These are phyloP conservation scores for Drosophila austrosaltans DNA, from an alignment of 2,888 invertebrate genomes.

Conservation along the genomic window DNA sequence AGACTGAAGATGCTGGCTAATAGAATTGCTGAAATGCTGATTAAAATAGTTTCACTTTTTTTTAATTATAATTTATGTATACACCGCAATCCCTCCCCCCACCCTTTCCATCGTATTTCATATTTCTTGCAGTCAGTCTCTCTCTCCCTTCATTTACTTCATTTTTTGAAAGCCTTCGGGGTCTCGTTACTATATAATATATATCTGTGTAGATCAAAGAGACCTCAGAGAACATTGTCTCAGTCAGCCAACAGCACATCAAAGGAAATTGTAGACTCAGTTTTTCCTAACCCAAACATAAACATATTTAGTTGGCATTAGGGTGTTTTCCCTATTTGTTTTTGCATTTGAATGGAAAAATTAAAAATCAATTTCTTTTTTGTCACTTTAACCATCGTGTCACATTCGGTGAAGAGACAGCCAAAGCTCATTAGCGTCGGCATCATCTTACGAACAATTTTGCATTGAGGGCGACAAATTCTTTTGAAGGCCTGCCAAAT, in stretches of 20 bases:
- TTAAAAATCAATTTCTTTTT: slow-evolving; percentile 73
- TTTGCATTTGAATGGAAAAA: slow-evolving; percentile 49
- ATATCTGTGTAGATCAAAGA: slow-evolving; percentile 60
- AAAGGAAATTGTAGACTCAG: slow-evolving; percentile 73
- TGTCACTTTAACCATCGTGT: slow-evolving; percentile 6
- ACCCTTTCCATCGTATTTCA: slow-evolving; percentile 8
- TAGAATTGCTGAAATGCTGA: slow-evolving; percentile 76
- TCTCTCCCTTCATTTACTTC: slow-evolving; percentile 48
- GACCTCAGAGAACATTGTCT: slow-evolving; percentile 65
- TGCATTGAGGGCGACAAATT: slow-evolving; percentile 72
- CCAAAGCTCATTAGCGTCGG: slow-evolving; percentile 63
- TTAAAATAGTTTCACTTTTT: slow-evolving; percentile 79
- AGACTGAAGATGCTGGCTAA: slow-evolving; percentile 65
- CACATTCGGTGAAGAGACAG: too few species aligned
- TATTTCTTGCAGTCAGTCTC: slow-evolving; percentile 4
- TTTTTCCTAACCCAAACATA: slow-evolving; percentile 74
- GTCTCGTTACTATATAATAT: background rate
- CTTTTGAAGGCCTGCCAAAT: slow-evolving; percentile 51
- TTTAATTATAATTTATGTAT: slow-evolving; percentile 74
- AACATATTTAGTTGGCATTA: slow-evolving; percentile 48
- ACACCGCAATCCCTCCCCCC: background rate
- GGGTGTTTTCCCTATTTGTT: slow-evolving; percentile 48
- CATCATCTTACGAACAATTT: slow-evolving; percentile 66
- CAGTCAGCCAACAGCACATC: slow-evolving; percentile 55
- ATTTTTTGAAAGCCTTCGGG: slow-evolving; percentile 55